A percentile compares a stretch with the other conserved stretches of the same genome.
phyloP scores from a whole-genome alignment of 2,113 vertebrate species.

The Cyanoramphus novaezelandiae region DNA sequence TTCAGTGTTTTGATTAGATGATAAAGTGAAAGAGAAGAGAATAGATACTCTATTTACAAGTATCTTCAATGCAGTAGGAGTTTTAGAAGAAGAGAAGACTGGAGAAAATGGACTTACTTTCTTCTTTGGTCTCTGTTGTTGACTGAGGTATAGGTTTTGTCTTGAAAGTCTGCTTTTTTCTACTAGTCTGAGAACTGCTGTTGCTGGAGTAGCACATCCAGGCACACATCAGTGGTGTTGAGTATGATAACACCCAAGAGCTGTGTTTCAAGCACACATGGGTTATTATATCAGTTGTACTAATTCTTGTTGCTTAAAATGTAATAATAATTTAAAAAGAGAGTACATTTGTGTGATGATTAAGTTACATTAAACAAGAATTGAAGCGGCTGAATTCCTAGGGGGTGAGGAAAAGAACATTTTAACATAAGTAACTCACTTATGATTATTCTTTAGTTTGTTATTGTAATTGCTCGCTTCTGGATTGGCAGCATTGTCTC shows the following conservation, averaged over 20 bases:
- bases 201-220: not conserved
- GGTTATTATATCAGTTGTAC: not conserved
- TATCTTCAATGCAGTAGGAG: not conserved
- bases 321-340: not conserved
- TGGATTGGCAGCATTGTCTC: not conserved
- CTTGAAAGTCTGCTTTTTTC: not conserved
- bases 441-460: not conserved
- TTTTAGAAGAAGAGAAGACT: not conserved
- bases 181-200: not conserved
- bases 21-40: not conserved
- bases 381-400: not conserved
- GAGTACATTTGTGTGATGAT: not conserved
- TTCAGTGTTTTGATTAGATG: not conserved
- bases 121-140: not conserved
- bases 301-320: not conserved
- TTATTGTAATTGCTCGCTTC: not conserved
- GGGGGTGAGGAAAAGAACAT: not conserved
- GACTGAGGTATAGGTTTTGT: not conserved
- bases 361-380: not conserved
- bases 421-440: not conserved
- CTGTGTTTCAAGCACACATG: not conserved
- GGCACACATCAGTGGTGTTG: not conserved
- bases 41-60: not conserved
- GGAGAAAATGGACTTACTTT: not conserved
- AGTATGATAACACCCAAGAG: not conserved